phyloP scores from a whole-genome alignment of 2,888 invertebrate species.

The Aporophyla nigra region DNA sequence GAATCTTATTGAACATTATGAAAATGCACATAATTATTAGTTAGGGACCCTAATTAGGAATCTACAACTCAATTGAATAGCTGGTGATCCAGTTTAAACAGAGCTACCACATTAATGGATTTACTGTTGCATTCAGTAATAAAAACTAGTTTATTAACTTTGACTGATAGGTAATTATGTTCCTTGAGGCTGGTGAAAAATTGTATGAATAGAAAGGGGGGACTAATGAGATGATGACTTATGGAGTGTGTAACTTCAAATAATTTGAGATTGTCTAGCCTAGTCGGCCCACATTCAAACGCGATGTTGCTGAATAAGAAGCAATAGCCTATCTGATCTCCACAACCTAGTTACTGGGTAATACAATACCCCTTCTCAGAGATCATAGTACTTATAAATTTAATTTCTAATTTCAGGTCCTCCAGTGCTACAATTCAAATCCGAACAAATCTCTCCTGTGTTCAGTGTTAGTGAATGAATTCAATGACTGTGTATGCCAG shows the following conservation, averaged over 20 bases:
- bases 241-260: background rate
- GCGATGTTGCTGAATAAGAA: too few species aligned
- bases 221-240: too few species aligned
- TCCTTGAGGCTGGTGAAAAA: background rate
- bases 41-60: background rate
- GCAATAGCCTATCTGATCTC: too few species aligned
- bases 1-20: background rate
- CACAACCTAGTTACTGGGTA: too few species aligned
- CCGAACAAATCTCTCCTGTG: slow-evolving; percentile 85
- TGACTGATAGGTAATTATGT: background rate
- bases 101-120: background rate
- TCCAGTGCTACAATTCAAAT: slow-evolving; percentile 87
- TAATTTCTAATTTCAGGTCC: slow-evolving; percentile 79
- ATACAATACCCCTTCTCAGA: too few species aligned
- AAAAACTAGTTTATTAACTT: background rate
- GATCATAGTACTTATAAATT: background rate
- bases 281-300: too few species aligned
- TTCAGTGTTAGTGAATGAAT: slow-evolving; percentile 88
- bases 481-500: slow-evolving; percentile 90
- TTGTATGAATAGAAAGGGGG: background rate
- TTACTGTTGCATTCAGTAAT: background rate
- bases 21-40: background rate
- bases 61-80: background rate
- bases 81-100: too few species aligned
- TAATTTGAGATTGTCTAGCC: background rate